Evolutionary conservation across 2,113 vertebrate genomes (phyloP).

Genomic region (human (Homo sapiens)): DNA sequence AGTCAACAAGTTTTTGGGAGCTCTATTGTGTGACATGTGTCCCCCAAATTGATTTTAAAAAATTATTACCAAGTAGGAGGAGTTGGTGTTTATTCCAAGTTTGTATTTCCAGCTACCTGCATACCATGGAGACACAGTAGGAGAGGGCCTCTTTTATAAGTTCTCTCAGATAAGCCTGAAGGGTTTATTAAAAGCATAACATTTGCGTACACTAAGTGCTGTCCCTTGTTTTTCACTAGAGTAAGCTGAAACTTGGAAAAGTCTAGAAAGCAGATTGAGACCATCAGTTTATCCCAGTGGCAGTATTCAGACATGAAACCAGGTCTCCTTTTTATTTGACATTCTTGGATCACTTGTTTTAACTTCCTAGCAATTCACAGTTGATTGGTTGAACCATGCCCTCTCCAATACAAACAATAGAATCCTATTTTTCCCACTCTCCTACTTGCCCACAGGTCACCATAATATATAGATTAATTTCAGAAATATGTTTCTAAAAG

Average conservation of each 20-base stretch:
- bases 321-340: background rate
- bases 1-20: background rate
- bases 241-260: background rate
- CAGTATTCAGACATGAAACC: background rate
- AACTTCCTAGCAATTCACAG: background rate
- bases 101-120: background rate
- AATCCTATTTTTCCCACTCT: background rate
- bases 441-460: background rate
- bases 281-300: background rate
- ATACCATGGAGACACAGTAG: background rate
- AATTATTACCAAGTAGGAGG: background rate
- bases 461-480: background rate
- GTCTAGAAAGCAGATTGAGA: background rate
- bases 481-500: background rate
- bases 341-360: background rate
- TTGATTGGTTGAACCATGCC: background rate
- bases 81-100: background rate
- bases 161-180: background rate
- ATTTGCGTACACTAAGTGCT: background rate
- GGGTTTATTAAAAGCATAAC: background rate
- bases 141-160: background rate
- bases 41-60: background rate
- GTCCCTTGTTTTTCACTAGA: background rate
- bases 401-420: background rate
- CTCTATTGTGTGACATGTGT: background rate